A percentile compares a stretch with the other conserved stretches of the same genome.
phyloP scores from a whole-genome alignment of 2,113 vertebrate species.

The Rhinolophus sinicus region DNA sequence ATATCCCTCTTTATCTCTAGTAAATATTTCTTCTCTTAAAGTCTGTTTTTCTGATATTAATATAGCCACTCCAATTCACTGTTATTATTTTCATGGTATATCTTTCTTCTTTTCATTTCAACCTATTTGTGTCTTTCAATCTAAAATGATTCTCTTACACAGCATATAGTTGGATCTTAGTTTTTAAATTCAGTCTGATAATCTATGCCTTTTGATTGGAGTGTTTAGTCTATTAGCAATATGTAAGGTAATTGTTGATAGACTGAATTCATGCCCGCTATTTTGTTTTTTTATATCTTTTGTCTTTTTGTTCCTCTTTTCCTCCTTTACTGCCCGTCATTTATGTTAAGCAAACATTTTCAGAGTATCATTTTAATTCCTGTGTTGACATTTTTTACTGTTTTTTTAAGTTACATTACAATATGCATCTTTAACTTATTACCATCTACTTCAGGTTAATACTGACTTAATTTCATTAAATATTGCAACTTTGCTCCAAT shows the following conservation, averaged over 20 bases:
- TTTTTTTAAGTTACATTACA: background rate
- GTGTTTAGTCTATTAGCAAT: background rate
- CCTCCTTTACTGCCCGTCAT: background rate
- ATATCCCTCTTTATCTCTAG: background rate
- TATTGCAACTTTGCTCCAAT: background rate
- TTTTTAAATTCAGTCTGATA: background rate
- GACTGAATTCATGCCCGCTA: background rate
- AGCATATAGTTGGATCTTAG: background rate
- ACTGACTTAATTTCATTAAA: background rate
- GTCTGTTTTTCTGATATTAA: conserved; percentile 11
- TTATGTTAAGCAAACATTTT: background rate
- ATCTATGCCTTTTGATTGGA: background rate
- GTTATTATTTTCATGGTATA: background rate
- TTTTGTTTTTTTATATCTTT: background rate
- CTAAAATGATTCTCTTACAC: background rate
- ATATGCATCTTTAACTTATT: background rate
- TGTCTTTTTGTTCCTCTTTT: background rate
- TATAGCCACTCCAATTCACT: background rate
- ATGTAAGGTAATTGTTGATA: background rate
- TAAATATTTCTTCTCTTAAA: conserved; percentile 31
- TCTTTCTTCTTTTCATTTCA: background rate
- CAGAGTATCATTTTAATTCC: background rate
- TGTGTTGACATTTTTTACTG: background rate
- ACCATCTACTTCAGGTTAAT: background rate
- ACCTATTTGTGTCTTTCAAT: background rate